Percentiles rank a stretch among this genome's conserved stretches.
These are phyloP conservation scores for Tarsius wallacei DNA, from an alignment of 2,797 vertebrate genomes.

Conservation along the genomic window DNA sequence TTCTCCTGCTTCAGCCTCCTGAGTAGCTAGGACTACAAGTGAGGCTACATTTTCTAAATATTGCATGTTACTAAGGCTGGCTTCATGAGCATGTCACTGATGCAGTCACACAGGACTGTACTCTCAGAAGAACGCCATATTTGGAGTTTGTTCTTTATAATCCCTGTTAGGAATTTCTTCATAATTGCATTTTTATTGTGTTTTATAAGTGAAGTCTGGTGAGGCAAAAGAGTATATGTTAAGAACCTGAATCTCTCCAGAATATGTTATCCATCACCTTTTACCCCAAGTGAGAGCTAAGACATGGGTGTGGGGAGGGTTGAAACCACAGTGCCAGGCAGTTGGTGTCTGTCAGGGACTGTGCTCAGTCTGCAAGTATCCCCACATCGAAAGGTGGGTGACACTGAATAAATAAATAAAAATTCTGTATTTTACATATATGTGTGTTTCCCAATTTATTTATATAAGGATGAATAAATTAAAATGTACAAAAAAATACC, in stretches of 20 bases:
- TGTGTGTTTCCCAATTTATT: not conserved
- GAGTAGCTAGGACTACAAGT: no score
- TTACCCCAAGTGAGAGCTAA: rapidly evolving
- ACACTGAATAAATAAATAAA: not conserved
- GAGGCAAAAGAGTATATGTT: not conserved
- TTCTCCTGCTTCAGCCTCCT: no score
- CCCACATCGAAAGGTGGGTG: not conserved
- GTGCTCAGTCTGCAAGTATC: not conserved
- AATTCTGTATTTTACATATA: not conserved
- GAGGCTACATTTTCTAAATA: not conserved
- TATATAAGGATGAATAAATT: conserved; percentile 6
- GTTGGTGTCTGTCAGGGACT: not conserved
- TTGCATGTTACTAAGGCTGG: not conserved
- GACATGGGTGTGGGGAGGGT: rapidly evolving
- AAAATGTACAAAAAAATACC: not conserved
- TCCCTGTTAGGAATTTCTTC: not conserved
- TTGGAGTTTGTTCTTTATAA: not conserved
- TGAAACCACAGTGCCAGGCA: rapidly evolving
- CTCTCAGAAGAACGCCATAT: not conserved
- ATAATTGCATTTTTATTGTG: not conserved
- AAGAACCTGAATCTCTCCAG: not conserved
- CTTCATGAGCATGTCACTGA: not conserved
- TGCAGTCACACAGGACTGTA: rapidly evolving
- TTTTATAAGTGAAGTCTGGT: not conserved
- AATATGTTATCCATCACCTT: not conserved